Conservation (phyloP, 2,888 invertebrate genomes). For the Dicycla oo region DNA sequence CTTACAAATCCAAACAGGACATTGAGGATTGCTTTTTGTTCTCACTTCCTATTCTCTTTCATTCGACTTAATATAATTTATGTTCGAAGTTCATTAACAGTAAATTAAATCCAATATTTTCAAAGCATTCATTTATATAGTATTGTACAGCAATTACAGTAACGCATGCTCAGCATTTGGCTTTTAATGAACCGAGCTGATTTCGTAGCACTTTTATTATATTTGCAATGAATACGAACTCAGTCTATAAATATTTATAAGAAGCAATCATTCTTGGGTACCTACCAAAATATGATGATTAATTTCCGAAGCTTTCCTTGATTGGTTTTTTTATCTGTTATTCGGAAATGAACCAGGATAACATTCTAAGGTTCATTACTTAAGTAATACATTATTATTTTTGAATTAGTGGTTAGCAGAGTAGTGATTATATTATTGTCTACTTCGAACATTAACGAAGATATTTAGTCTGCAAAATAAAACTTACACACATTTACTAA, state of each 20-base stretch:
- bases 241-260: constrained; percentile 38
- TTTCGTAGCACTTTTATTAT: constrained; percentile 25
- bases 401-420: neutral
- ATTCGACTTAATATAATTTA: constrained; percentile 35
- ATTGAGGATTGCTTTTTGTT: constrained; percentile 32
- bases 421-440: neutral
- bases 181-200: constrained; percentile 35
- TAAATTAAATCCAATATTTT: constrained; percentile 35
- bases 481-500: neutral
- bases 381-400: constrained; percentile 27
- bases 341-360: constrained; percentile 40
- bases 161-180: constrained; percentile 30
- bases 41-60: constrained; percentile 1
- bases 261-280: constrained; percentile 44
- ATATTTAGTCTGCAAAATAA: neutral
- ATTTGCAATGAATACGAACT: constrained; percentile 28
- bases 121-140: constrained; percentile 29
- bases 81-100: constrained; percentile 12
- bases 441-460: neutral
- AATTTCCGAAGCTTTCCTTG: constrained; percentile 41
- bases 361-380: constrained; percentile 21
- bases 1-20: constrained; percentile 50
- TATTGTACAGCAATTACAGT: constrained; percentile 24
- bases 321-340: constrained; percentile 49
- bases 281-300: constrained; percentile 47